Base-by-base conservation (phyloP, 2,888 invertebrate genomes). In the Dynastes hyllus region DNA sequence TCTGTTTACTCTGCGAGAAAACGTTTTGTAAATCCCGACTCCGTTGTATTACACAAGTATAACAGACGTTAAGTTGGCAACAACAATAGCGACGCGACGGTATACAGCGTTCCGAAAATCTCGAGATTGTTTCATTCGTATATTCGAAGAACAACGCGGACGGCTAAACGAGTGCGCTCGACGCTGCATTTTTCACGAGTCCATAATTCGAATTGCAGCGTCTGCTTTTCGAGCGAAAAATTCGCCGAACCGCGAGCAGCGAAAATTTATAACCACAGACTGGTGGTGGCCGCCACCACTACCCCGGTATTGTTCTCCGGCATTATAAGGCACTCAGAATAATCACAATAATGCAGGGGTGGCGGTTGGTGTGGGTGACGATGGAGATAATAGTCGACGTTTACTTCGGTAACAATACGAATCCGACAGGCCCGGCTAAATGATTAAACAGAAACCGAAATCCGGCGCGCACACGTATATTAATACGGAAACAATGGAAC, bases 401-500 rank as follows among this genome's bases (percentile, higher is more conserved):
- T 67, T 67, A 67, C 45, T 67, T 67, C 66, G 40, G 66, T 45
- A 67, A 67, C 66, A 67, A 67, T 67, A 45, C 66, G 66, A 67
- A 67, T 67, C 66, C 66, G 45, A 67, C 66, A 45, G 66, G 45
- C 45, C 45, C 45, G 45, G 66, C 66, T 67, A 67, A 67, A 67
- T 67, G 66, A 67, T 67, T 67, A 67, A 67, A 67, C 66, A 67
- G 66, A 67, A 67, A 67, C 66, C 45, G 66, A 67, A 67, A 67
- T 67, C 40, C 45, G 22, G 40, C 37, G 66, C 66, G 45, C 66
- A 58, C 55, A 58, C 55, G 55, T 58, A 45, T 67, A 67, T 67
- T 67, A 67, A 67, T 40, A 40, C 66, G 66, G 45, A 45, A 67
- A 67, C 66, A 67, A 67, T 67, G 66, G 66, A 45, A 22, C 22